Conservation (phyloP, 2,797 vertebrate species). For the Peromyscus attwateri region DNA sequence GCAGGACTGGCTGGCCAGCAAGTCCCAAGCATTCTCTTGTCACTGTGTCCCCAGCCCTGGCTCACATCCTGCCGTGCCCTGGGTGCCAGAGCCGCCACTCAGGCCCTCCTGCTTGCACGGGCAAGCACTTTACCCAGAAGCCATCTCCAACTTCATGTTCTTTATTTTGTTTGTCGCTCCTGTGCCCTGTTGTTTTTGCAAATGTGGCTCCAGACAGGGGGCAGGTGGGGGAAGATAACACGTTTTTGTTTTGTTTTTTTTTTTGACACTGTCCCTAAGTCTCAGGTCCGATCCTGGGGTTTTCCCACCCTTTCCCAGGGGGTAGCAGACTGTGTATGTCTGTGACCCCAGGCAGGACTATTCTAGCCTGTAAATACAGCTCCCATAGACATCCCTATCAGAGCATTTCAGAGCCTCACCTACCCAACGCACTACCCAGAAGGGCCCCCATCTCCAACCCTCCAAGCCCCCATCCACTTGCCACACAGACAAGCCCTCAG, state of each 20-base stretch:
- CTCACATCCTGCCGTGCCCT: neutral
- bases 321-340: neutral
- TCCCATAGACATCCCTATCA: neutral
- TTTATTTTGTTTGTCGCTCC: neutral
- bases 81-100: neutral
- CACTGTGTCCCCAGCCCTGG: neutral
- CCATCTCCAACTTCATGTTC: neutral
- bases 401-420: neutral
- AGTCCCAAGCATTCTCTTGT: neutral
- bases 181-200: neutral
- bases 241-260: too few species aligned
- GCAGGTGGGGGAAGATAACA: neutral
- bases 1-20: neutral
- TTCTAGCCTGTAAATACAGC: neutral
- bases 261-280: neutral
- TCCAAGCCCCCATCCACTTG: neutral
- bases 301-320: neutral
- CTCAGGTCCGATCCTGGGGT: neutral
- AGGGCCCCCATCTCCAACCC: neutral
- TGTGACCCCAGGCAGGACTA: neutral
- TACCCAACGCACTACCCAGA: neutral
- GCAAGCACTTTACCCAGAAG: neutral
- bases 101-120: neutral
- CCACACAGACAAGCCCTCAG: neutral
- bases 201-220: too few species aligned